Percentiles rank a stretch among this genome's conserved stretches.
phyloP scores from a whole-genome alignment of 2,888 invertebrate genomes.

The Andricus curvator region DNA sequence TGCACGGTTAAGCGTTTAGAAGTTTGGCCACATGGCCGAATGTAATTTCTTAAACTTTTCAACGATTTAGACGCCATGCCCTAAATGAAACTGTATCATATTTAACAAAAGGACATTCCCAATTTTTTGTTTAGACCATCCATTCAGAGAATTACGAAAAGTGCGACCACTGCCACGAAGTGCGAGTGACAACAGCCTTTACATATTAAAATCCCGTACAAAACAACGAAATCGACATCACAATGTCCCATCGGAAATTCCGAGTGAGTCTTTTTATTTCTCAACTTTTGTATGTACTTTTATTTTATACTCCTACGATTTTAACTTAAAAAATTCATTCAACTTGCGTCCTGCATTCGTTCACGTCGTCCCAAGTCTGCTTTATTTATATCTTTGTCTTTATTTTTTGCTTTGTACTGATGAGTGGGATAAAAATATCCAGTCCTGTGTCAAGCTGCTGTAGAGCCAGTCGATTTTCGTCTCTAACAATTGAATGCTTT shows the following conservation, averaged over 20 bases:
- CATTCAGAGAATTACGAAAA: conserved; percentile 71
- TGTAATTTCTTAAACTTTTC: too few relatives aligned
- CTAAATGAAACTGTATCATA: too few relatives aligned
- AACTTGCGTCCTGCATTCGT: not conserved
- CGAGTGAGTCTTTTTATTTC: conserved; percentile 66
- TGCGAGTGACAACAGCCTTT: conserved; percentile 77
- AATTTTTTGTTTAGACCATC: conserved; percentile 65
- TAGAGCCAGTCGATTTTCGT: conserved; percentile 44
- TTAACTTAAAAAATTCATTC: not conserved
- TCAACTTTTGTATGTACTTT: not conserved
- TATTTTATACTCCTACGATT: not conserved
- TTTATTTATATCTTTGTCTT: conserved; percentile 53
- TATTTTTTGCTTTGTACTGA: conserved; percentile 64
- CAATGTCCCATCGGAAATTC: conserved; percentile 68
- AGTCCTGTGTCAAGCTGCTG: conserved; percentile 55
- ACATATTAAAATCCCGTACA: conserved; percentile 70
- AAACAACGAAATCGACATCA: conserved; percentile 70
- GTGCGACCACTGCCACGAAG: conserved; percentile 75
- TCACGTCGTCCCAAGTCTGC: conserved; percentile 8
- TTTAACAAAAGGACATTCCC: not conserved
- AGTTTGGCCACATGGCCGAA: too few relatives aligned
- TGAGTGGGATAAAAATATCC: conserved; percentile 68
- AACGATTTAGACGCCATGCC: too few relatives aligned
- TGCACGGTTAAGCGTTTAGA: too few relatives aligned
- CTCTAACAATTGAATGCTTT: conserved; percentile 45